Conservation (phyloP, 2,888 invertebrate species). For the Kryphioiulus occultus region DNA sequence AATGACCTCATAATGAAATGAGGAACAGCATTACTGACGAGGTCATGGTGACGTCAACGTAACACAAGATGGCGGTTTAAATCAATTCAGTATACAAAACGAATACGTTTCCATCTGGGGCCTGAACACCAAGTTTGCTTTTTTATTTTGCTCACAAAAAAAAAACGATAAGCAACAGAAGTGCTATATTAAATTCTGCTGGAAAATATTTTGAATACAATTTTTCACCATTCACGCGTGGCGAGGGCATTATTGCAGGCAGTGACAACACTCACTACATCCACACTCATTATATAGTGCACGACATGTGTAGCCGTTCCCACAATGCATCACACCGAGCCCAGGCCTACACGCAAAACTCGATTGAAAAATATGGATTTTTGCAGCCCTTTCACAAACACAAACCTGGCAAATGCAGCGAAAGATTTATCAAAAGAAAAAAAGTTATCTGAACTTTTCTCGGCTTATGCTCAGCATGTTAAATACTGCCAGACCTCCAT, state of each 20-base stretch:
- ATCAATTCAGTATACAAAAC: too few relatives aligned
- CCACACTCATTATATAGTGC: not conserved
- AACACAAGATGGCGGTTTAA: not conserved
- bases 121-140: not conserved
- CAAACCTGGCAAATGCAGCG: not conserved
- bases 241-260: not conserved
- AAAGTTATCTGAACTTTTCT: not conserved
- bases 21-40: too few relatives aligned
- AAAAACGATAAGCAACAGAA: not conserved
- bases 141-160: not conserved
- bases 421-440: not conserved
- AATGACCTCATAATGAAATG: too few relatives aligned
- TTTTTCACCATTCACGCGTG: not conserved
- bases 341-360: not conserved
- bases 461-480: not conserved
- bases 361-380: constrained; percentile 19
- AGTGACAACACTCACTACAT: not conserved
- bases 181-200: not conserved
- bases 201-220: constrained; percentile 20
- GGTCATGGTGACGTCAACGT: not conserved
- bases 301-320: not conserved
- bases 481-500: not conserved
- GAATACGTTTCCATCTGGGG: not conserved
- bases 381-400: not conserved
- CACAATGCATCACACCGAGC: not conserved